Base-by-base conservation (phyloP, 2,797 vertebrate species). In the Ptychadena robeensis region DNA sequence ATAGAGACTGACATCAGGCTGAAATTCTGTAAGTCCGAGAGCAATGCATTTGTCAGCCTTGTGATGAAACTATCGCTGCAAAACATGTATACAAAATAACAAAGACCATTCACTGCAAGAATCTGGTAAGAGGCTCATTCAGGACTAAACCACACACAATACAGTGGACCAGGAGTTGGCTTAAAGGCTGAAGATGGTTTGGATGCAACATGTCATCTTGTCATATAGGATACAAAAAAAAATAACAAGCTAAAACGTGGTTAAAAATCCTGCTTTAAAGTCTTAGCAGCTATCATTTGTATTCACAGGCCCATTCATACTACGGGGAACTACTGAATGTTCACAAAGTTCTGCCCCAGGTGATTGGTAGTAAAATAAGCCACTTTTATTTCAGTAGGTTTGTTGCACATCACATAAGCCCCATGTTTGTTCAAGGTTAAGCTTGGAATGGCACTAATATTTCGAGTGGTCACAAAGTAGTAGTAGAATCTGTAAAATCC, bases 401-500 rank as follows among this genome's bases (percentile, higher is more conserved):
- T 25, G 40, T 31, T 80, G 77, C 78, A 80, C 72, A 64, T 85
- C 22, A 76, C 66, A 71, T 12, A 38, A 80, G 78, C 78, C 78
- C 78, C 65, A 70, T 80, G 37, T 84, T 75, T 80, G 71, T 57
- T 81, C 57, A 66, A 38, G 25, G 40, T 68, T 85, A 75, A 87
- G 72, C 88, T 87, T 81, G 83, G 80, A 87, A 87, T 75, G 74
- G 86, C 83, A 82, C 88, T 35, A 86, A 64, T 63, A 75, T 83
- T 66, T 35, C 34, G 22, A 84, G 85, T 83, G 80, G 85, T 85
- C 84, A 87, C 75, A 80, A 73, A 85, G 70, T 81, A 79, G 81
- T 31, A 73, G 35, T 40, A 38, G 18, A 31, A 63, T 72, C 85
- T 61, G 38, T 69, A 74, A 69, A 80, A 80, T 61, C 64, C 59